These are phyloP conservation scores for Dasypus novemcinctus DNA, from an alignment of 2,113 vertebrate genomes.

Conservation along the genomic window DNA sequence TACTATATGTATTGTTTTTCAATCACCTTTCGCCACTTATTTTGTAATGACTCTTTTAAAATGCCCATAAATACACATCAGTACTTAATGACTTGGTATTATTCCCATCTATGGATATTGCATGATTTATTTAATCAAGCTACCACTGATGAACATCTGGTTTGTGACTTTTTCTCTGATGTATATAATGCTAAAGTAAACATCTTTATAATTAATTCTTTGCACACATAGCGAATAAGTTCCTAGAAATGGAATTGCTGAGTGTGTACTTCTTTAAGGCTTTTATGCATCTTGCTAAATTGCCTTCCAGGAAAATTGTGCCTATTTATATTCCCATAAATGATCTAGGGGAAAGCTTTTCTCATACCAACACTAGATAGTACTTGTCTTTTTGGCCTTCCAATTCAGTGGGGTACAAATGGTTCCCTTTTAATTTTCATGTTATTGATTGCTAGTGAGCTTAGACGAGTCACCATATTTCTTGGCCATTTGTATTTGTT, in stretches of 20 bases:
- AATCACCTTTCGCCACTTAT: neutral
- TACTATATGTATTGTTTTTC: neutral
- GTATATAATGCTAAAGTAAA: neutral
- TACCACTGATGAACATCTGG: neutral
- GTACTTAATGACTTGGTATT: neutral
- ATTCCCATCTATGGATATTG: neutral
- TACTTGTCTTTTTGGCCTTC: neutral
- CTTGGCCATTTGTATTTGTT: neutral
- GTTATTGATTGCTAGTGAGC: neutral
- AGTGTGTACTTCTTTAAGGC: neutral
- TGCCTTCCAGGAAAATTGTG: neutral
- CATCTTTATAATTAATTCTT: neutral
- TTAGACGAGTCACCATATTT: neutral
- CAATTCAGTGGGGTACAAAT: neutral
- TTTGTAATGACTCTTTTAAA: neutral
- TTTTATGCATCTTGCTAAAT: neutral
- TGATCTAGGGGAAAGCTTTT: neutral
- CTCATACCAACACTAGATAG: neutral
- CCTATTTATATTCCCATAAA: neutral
- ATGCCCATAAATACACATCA: neutral
- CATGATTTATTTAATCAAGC: neutral
- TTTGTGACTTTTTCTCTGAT: neutral
- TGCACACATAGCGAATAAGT: neutral
- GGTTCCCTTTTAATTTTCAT: neutral
- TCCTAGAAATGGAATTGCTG: neutral